These are phyloP conservation scores for Conomelus anceps DNA, from an alignment of 2,888 invertebrate species.

Conservation along the genomic window DNA sequence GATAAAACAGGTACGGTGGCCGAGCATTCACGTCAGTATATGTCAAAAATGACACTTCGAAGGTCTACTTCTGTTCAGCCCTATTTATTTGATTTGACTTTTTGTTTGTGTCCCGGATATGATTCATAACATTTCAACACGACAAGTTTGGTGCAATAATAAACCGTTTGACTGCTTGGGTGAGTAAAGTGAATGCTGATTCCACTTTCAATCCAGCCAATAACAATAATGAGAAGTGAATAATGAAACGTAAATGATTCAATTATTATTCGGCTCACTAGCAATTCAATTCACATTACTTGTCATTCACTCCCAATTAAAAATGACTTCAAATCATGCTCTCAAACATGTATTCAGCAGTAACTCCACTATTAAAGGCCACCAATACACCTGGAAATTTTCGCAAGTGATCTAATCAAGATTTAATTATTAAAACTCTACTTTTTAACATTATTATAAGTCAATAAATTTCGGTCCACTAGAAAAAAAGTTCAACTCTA, in stretches of 20 bases:
- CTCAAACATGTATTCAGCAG: background rate
- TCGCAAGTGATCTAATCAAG: no score
- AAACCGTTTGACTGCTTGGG: background rate
- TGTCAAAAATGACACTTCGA: background rate
- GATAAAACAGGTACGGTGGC: no score
- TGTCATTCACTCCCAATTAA: background rate
- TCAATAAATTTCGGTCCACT: no score
- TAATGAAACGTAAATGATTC: background rate
- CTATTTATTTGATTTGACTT: background rate
- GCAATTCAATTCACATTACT: background rate
- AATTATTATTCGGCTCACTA: background rate
- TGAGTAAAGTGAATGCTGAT: background rate
- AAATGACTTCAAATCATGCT: background rate
- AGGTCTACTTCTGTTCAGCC: background rate
- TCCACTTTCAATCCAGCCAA: no score
- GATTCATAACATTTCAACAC: background rate
- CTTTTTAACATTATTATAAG: no score
- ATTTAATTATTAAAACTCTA: no score
- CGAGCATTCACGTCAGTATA: background rate
- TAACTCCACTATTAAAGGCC: background rate
- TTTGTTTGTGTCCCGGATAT: background rate
- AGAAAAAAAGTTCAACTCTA: no score
- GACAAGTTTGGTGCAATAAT: background rate
- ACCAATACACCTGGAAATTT: no score
- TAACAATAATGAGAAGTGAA: background rate